Percentiles rank a stretch among this genome's conserved stretches.
Conservation (phyloP, 1,140 invertebrate genomes). For the Metopolophium dirhodum region DNA sequence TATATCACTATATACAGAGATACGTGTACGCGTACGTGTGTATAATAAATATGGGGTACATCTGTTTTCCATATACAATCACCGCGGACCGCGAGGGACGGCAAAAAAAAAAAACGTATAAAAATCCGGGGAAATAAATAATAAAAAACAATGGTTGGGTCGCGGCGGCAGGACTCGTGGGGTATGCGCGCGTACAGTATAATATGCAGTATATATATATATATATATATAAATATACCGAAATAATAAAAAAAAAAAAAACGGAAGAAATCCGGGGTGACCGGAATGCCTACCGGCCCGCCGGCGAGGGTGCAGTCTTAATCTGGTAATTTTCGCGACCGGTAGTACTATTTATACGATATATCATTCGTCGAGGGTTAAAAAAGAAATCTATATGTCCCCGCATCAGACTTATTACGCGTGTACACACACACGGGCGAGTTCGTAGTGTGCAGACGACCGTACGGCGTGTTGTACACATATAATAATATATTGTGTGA, state of each 20-base stretch:
- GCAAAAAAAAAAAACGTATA: conserved; percentile 22
- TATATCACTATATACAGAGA: neutral
- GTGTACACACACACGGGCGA: neutral
- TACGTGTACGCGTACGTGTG: neutral
- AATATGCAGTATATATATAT: too few species aligned
- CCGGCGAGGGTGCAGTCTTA: conserved; percentile 36
- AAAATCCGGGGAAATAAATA: conserved; percentile 49
- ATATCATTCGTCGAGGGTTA: neutral
- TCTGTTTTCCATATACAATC: conserved; percentile 51
- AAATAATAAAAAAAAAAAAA: neutral
- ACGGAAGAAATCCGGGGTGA: conserved; percentile 11
- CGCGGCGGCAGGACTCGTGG: neutral
- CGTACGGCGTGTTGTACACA: neutral
- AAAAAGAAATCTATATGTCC: neutral
- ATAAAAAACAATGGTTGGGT: conserved; percentile 39
- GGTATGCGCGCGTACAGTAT: neutral
- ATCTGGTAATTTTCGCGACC: conserved; percentile 36
- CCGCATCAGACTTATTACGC: neutral
- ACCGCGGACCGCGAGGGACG: neutral
- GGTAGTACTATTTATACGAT: neutral
- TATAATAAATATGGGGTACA: conserved; percentile 25
- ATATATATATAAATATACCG: neutral
- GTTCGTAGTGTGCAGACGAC: neutral
- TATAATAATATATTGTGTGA: neutral
- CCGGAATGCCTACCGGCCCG: neutral